A percentile compares a stretch with the other conserved stretches of the same genome.
Evolutionary conservation across 2,113 vertebrate species (phyloP).

Genomic region (Gila orcuttii): DNA sequence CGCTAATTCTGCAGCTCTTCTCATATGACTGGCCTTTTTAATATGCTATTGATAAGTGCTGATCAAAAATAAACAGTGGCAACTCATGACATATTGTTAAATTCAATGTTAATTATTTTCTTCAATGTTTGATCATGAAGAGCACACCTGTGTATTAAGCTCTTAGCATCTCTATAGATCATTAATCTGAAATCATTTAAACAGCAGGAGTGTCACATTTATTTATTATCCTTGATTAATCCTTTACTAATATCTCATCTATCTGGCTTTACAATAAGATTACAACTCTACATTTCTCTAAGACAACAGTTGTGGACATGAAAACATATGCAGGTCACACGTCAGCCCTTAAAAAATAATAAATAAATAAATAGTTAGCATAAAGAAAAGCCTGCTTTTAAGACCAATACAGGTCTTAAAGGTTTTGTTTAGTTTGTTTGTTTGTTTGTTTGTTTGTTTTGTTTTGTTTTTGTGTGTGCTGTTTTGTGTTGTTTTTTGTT

Average conservation of each 20-base stretch:
- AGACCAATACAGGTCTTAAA: not conserved
- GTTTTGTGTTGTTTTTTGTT: no score
- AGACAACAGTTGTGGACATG: not conserved
- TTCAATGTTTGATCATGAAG: conserved; percentile 42
- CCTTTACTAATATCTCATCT: not conserved
- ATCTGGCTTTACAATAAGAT: not conserved
- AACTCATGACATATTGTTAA: conserved; percentile 32
- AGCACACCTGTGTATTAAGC: conserved; percentile 51
- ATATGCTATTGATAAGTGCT: conserved; percentile 46
- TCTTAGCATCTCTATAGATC: conserved; percentile 38
- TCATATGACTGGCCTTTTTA: conserved; percentile 38
- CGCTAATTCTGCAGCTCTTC: conserved; percentile 27
- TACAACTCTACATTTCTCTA: not conserved
- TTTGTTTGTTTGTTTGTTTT: no score
- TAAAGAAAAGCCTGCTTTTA: not conserved
- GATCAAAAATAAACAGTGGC: conserved; percentile 31
- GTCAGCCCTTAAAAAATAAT: not conserved
- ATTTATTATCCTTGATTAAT: conserved; percentile 42
- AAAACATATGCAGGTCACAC: not conserved
- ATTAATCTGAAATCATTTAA: conserved; percentile 51
- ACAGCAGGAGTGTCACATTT: not conserved
- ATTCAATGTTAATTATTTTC: conserved; percentile 51
- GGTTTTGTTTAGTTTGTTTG: no score
- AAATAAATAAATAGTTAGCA: not conserved
- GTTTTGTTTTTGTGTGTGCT: no score